Base-by-base conservation (phyloP, 2,888 invertebrate species). In the Euphydryas editha region DNA sequence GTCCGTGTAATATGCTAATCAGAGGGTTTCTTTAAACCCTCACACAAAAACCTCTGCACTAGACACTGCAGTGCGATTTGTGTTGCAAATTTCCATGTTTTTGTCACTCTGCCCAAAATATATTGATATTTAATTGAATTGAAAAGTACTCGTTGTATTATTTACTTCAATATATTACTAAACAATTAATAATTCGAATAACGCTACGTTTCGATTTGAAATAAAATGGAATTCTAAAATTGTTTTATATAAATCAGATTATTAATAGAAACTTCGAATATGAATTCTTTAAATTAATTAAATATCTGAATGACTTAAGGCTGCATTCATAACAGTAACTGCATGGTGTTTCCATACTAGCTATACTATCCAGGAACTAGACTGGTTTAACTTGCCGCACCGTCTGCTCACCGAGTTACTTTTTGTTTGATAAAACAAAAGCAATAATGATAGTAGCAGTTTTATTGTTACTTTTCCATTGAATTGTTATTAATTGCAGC, bases 1-100 rank as follows among this genome's bases (percentile, higher is more conserved):
- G 81, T 83, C 83, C 79, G 84, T 88, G 81, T 85, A 86, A 88
- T 90, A 91, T 92, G 91, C 88, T 88, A 90, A 92, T 90, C 83
- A 84, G 84, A 81, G 81, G 84, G 84, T 89, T 90, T 87, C 89
- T 90, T 90, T 87, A 81, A 84, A 83, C 84, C 81, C 86, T 84
- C 84, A 85, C 83, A 90, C 89, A 91, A 91, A 91, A 92, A 92
- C 85, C 89, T 88, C 92, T 91, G 92, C 92, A 92, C 90, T 87
- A 85, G 84, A 85, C 83, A 89, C 92, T 92, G 92, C 92, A 92
- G 88, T 92, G 91, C 88, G 88, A 91, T 92, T 91, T 92, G 90
- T 85, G 83, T 90, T 92, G 92, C 91, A 88, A 91, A 90, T 92
- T 90, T 83, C 80, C 71, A 78, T 69, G 68, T 72, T 69, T 72